phyloP scores from a whole-genome alignment of 2,113 vertebrate species.

The Ceratotherium simum region DNA sequence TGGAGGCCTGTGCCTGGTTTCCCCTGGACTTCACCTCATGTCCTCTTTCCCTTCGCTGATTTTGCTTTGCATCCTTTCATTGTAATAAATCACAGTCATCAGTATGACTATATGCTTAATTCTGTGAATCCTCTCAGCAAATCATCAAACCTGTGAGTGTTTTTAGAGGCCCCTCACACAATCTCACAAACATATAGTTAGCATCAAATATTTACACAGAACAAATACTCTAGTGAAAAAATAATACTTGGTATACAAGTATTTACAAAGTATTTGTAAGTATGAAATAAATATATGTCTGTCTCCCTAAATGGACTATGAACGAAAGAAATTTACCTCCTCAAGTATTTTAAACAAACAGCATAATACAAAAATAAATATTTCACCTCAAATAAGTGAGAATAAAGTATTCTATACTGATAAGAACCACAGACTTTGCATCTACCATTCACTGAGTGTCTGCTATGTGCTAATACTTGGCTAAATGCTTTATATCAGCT shows the following conservation, averaged over 20 bases:
- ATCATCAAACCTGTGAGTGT: neutral
- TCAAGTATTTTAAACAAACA: neutral
- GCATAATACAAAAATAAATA: neutral
- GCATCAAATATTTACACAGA: conserved; percentile 19
- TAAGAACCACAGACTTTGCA: neutral
- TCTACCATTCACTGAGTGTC: neutral
- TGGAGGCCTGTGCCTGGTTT: neutral
- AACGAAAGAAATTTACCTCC: neutral
- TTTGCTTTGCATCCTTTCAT: neutral
- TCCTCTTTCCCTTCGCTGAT: neutral
- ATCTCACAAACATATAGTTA: neutral
- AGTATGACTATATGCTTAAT: neutral
- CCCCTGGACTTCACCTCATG: neutral
- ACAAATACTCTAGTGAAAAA: neutral
- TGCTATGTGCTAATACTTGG: neutral
- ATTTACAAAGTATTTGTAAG: neutral
- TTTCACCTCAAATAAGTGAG: neutral
- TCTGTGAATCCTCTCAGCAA: neutral
- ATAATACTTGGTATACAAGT: neutral
- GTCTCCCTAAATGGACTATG: neutral
- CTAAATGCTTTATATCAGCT: neutral
- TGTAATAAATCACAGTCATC: neutral
- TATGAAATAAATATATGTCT: neutral
- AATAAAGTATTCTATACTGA: neutral
- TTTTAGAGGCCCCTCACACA: neutral